Percentiles rank a stretch among this genome's conserved stretches.
These are phyloP conservation scores for Ranitomeya variabilis DNA, from an alignment of 2,113 vertebrate genomes.

Conservation along the genomic window DNA sequence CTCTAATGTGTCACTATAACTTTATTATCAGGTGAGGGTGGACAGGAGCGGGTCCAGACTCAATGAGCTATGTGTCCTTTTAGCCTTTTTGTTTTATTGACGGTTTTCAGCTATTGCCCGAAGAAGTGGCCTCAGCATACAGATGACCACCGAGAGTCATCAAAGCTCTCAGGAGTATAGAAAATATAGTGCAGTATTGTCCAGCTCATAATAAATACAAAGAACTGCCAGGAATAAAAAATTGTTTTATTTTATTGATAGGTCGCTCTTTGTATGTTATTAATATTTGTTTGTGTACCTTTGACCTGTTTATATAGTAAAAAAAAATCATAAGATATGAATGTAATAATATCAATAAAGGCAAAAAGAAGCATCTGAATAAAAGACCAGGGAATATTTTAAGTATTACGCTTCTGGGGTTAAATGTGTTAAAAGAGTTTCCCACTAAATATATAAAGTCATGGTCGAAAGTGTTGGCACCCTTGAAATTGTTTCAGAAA, in stretches of 20 bases:
- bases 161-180: neutral
- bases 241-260: neutral
- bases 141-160: constrained; percentile 24
- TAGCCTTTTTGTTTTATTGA: constrained; percentile 37
- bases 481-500: too few species aligned
- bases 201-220: neutral
- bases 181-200: neutral
- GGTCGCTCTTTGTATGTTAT: neutral
- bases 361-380: too few species aligned
- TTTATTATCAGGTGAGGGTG: constrained; percentile 20
- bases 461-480: too few species aligned
- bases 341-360: neutral
- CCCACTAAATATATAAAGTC: too few species aligned
- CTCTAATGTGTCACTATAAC: constrained; percentile 20
- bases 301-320: neutral
- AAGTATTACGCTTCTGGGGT: too few species aligned
- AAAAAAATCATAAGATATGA: neutral
- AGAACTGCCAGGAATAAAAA: neutral
- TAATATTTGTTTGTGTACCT: neutral
- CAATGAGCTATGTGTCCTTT: constrained; percentile 41
- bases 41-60: constrained; percentile 10
- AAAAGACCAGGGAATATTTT: too few species aligned
- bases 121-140: constrained; percentile 2
- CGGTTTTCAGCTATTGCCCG: neutral
- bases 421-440: too few species aligned